A percentile compares a stretch with the other conserved stretches of the same genome.
Conservation (phyloP, 2,797 vertebrate species). For the Merluccius polli region DNA sequence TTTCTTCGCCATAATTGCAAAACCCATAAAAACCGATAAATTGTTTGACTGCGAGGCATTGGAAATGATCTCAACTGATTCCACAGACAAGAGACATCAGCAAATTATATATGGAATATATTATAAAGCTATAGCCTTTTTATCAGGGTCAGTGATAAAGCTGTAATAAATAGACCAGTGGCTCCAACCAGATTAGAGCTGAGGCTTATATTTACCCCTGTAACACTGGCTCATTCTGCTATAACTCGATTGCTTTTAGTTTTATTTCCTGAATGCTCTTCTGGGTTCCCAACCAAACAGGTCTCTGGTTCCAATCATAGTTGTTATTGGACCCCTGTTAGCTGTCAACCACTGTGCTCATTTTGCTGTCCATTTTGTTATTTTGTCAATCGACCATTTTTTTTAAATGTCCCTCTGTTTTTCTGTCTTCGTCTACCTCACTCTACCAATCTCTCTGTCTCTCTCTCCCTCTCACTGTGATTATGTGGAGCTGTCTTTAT, state of each 20-base stretch:
- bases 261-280: not conserved
- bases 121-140: not conserved
- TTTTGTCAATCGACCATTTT: not conserved
- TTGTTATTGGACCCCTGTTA: not conserved
- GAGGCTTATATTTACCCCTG: not conserved
- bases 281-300: not conserved
- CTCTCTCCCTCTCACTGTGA: conserved; percentile 31
- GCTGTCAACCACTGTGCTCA: not conserved
- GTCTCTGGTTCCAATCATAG: not conserved
- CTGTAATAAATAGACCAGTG: too few species aligned
- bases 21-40: not conserved
- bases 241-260: not conserved
- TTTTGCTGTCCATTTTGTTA: not conserved
- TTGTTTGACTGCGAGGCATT: not conserved
- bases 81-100: not conserved
- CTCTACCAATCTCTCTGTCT: conserved; percentile 10
- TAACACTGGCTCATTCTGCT: not conserved
- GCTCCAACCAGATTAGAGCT: not conserved
- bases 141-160: not conserved
- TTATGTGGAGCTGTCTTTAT: not conserved
- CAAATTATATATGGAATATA: not conserved
- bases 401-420: not conserved
- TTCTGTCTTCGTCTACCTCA: not conserved
- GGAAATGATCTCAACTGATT: not conserved
- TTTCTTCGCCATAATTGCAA: conserved; percentile 8